Conservation (phyloP, 2,888 invertebrate species). For the Drosophila suboccidentalis region DNA sequence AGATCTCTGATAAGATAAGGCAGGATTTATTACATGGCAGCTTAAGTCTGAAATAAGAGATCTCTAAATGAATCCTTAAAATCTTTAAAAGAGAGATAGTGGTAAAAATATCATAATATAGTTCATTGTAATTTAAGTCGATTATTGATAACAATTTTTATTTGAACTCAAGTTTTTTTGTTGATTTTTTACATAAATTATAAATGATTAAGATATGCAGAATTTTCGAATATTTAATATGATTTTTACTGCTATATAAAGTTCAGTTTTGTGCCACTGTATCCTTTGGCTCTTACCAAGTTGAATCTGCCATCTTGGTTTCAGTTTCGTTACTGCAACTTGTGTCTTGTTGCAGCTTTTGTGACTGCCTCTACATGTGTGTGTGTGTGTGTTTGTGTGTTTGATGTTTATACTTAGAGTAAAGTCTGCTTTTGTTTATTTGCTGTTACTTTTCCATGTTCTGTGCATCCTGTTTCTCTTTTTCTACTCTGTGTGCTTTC, state of each 20-base stretch:
- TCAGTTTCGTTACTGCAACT: conserved; percentile 28
- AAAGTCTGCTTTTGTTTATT: conserved; percentile 19
- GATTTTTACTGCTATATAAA: background rate
- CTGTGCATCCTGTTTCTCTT: conserved; percentile 28
- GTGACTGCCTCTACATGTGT: background rate
- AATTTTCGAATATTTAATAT: background rate
- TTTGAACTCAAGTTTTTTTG: background rate
- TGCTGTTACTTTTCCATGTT: conserved; percentile 26
- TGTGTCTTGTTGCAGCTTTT: conserved; percentile 17
- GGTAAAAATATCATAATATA: too few species aligned
- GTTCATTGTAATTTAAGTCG: too few species aligned
- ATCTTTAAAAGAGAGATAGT: too few species aligned
- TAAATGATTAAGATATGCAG: background rate
- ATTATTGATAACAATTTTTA: too few species aligned
- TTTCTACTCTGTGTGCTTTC: conserved; percentile 17
- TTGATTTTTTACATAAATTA: background rate
- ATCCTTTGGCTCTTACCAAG: conserved; percentile 20
- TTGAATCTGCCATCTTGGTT: conserved; percentile 31
- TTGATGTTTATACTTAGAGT: background rate
- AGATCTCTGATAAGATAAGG: too few species aligned
- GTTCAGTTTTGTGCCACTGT: conserved; percentile 1
- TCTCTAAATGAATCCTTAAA: too few species aligned
- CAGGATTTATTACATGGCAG: too few species aligned
- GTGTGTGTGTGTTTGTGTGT: conserved; percentile 1
- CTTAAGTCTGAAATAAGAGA: too few species aligned